Evolutionary conservation across 23 tunicate genomes (phyloP), one percentile per base, ranked within the genome.

Genomic region (Aplidium turbinatum): DNA sequence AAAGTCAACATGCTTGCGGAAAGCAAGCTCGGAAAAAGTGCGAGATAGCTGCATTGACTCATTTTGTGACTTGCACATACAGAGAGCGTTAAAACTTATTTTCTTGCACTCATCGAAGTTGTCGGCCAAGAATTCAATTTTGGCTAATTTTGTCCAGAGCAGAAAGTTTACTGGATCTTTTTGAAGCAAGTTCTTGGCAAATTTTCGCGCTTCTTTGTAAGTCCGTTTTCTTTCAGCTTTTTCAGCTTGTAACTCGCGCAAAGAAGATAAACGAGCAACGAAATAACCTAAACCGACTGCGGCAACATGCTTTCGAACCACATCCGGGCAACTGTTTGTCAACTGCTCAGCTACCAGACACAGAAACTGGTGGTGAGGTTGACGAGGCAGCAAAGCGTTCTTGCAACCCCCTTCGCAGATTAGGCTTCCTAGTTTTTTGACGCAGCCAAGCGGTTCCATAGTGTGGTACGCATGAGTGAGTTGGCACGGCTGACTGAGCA

Each of bases 181-280:
- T 61, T 78, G 42, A 3, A 91, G 66, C 18, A 78, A 33, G 21
- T 22, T 57, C 38, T 80, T 84, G 34, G 89, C 85, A 18, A 66
- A 30, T 66, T 79, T 91, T 68, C 73, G 57, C 0, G 97, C 97
- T 51, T 84, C 80, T 68, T 91, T 91, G 33, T 78, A 63, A 31
- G 83, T 57, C 24, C 61, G 47, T 50, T 81, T 81, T 53, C 47
- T 5, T 34, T 81, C 78, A 27, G 45, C 26, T 33, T 72, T 81
- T 0, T 28, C 2, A 18, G 55, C 65, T 18, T 53, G 20, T 25
- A 13, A n/a, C 42, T 1, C 38, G 3, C 35, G 11, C 27, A 81
- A 46, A 18, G 18, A 34, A 5, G 35, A 23, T 23, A 70, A 1
- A 4, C 87, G 48, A 1, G 31, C 64, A 3, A 40, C 47, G 53